These are phyloP conservation scores for Cirrhinus molitorella DNA, from an alignment of 2,797 vertebrate species.

Conservation along the genomic window DNA sequence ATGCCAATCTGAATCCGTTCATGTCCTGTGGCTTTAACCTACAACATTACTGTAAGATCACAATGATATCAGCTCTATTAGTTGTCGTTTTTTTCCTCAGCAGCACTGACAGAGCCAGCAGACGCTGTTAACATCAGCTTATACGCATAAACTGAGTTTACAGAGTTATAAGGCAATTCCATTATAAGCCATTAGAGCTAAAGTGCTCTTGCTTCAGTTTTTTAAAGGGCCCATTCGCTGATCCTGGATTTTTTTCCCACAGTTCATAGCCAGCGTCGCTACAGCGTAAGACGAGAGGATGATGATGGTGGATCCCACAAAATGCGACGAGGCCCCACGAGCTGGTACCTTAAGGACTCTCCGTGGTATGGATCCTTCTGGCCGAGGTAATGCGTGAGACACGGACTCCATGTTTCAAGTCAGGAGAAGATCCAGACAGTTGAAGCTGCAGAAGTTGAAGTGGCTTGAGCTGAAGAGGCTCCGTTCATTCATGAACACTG, in stretches of 20 bases:
- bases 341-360: constrained; percentile 60
- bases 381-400: constrained; percentile 45
- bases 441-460: not conserved
- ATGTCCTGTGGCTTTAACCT: not conserved
- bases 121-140: constrained; percentile 6
- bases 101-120: not conserved
- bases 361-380: constrained; percentile 55
- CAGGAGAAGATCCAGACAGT: not conserved
- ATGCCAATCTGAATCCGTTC: not conserved
- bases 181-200: constrained; percentile 20
- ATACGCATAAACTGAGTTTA: not conserved
- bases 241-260: constrained; percentile 73
- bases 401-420: constrained; percentile 69
- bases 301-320: constrained; percentile 77
- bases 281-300: constrained; percentile 78
- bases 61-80: not conserved
- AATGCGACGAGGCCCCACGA: constrained; percentile 77
- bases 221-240: constrained; percentile 60
- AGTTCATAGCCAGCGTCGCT: constrained; percentile 80
- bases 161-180: constrained; percentile 23
- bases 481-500: constrained; percentile 1
- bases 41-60: not conserved
- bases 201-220: constrained; percentile 56
- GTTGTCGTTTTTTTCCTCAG: not conserved
- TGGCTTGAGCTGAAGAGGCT: constrained; percentile 5